Evolutionary conservation across 2,888 invertebrate species (phyloP).

Genomic region (Amitus sp.): DNA sequence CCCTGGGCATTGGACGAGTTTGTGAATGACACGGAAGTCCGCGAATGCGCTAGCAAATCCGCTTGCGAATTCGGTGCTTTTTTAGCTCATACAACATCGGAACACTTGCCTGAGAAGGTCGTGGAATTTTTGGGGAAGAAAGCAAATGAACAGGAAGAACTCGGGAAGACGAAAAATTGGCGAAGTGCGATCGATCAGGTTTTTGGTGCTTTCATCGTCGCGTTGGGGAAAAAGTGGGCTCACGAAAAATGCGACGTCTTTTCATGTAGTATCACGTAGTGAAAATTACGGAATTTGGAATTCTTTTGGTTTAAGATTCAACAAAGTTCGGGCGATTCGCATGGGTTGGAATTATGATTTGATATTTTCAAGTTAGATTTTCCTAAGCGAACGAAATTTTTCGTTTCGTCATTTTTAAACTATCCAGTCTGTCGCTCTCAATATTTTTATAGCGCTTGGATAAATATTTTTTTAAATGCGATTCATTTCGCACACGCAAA

Average conservation of each 20-base stretch:
- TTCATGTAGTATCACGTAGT: conserved; percentile 2
- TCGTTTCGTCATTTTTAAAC: too few relatives aligned
- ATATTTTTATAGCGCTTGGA: too few relatives aligned
- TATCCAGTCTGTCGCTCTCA: too few relatives aligned
- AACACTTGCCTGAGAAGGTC: conserved; percentile 36
- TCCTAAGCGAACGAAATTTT: too few relatives aligned
- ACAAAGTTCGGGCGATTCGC: too few relatives aligned
- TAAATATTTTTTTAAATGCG: too few relatives aligned
- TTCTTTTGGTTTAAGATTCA: too few relatives aligned
- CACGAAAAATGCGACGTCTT: conserved; percentile 34
- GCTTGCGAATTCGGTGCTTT: conserved; percentile 45
- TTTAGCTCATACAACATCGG: conserved; percentile 16
- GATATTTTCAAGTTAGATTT: too few relatives aligned
- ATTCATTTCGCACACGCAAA: too few relatives aligned
- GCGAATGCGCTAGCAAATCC: conserved; percentile 41
- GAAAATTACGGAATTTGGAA: too few relatives aligned
- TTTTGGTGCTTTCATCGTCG: conserved; percentile 38
- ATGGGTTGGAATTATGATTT: too few relatives aligned
- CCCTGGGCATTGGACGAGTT: conserved; percentile 25
- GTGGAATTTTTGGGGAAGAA: conserved; percentile 22
- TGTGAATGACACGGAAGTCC: conserved; percentile 23
- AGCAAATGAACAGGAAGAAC: conserved; percentile 12
- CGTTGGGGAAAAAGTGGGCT: conserved; percentile 41
- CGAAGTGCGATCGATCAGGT: not conserved
- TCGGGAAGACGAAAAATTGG: not conserved